Conservation (phyloP, 2,113 vertebrate species). For the Colinus virginianus region DNA sequence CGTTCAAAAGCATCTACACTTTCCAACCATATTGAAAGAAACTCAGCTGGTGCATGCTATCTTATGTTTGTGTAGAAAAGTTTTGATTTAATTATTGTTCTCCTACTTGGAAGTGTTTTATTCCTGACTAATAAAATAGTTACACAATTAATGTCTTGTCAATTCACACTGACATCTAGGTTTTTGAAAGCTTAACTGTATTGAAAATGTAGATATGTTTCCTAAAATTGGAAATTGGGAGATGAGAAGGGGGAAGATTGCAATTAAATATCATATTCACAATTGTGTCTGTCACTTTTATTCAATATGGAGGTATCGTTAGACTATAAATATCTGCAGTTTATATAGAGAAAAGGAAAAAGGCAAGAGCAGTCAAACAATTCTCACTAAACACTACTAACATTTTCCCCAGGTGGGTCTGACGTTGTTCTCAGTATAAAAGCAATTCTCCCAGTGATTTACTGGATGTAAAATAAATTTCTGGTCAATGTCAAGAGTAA, state of each 20-base stretch:
- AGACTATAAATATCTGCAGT: background rate
- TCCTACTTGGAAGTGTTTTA: background rate
- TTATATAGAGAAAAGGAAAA: background rate
- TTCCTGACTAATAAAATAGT: background rate
- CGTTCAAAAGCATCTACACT: background rate
- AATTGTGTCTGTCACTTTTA: background rate
- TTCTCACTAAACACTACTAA: background rate
- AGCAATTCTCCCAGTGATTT: background rate
- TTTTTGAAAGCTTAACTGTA: background rate
- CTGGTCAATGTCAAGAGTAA: background rate
- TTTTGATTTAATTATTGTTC: background rate
- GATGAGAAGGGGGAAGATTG: background rate
- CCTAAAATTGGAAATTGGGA: background rate
- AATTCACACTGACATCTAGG: background rate
- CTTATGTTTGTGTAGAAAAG: background rate
- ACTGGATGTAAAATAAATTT: background rate
- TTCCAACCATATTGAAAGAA: background rate
- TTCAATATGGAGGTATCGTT: background rate
- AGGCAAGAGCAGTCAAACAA: background rate
- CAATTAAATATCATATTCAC: background rate
- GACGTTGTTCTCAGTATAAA: background rate
- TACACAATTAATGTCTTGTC: background rate
- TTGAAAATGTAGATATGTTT: slow-evolving; percentile 3
- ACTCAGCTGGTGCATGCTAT: background rate
- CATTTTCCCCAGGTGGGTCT: background rate